phyloP scores from a whole-genome alignment of 2,888 invertebrate genomes.

The Epinotia ramella region DNA sequence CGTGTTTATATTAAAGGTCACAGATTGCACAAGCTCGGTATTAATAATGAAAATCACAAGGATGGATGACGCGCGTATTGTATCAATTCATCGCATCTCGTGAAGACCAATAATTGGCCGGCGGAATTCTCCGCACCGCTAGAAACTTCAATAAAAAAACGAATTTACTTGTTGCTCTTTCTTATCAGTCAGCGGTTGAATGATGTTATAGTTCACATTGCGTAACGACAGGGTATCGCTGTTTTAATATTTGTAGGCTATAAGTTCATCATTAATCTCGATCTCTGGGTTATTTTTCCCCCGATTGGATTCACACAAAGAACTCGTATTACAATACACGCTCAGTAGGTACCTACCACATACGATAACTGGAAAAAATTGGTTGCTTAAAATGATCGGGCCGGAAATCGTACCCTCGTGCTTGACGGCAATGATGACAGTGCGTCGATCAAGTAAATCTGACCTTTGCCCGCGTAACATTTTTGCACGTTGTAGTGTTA shows the following conservation, averaged over 20 bases:
- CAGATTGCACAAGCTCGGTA: background rate
- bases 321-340: background rate
- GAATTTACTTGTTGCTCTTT: background rate
- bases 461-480: constrained; percentile 16
- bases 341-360: background rate
- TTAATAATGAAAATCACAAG: constrained; percentile 30
- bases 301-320: background rate
- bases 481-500: constrained; percentile 6
- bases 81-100: constrained; percentile 28
- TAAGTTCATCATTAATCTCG: background rate
- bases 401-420: constrained; percentile 6
- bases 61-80: constrained; percentile 11
- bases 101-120: constrained; percentile 18
- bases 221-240: constrained; percentile 3
- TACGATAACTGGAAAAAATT: background rate
- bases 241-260: constrained; percentile 9
- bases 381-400: background rate
- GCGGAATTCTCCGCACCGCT: constrained; percentile 21
- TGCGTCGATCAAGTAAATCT: constrained; percentile 11
- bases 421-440: constrained; percentile 1
- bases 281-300: background rate
- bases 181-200: constrained; percentile 10
- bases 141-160: constrained; percentile 30
- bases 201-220: constrained; percentile 2
- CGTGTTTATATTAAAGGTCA: constrained; percentile 3